Conservation (phyloP, 2,797 vertebrate genomes). For the Sebastes minor region DNA sequence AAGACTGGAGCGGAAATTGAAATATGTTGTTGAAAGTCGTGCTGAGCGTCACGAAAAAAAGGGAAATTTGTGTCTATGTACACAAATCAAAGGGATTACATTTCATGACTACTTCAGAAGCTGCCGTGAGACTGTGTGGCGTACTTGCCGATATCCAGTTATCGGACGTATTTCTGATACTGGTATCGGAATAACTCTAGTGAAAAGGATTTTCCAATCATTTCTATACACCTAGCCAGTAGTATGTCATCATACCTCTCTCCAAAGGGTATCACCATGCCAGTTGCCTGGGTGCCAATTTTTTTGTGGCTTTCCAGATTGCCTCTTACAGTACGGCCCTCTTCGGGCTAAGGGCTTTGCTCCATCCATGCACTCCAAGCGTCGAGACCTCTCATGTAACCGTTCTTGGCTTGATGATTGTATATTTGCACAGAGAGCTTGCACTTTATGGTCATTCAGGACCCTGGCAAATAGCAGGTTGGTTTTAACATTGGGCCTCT, state of each 20-base stretch:
- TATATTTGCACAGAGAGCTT: slow-evolving; percentile 57
- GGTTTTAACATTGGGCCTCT: slow-evolving; percentile 39
- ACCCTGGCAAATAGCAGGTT: slow-evolving; percentile 64
- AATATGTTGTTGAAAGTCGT: too few relatives aligned
- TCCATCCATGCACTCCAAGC: slow-evolving; percentile 52
- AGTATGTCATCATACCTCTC: slow-evolving; percentile 30
- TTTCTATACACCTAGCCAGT: slow-evolving; percentile 31
- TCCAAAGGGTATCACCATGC: slow-evolving; percentile 34
- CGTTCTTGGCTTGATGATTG: slow-evolving; percentile 58
- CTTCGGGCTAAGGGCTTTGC: slow-evolving; percentile 53
- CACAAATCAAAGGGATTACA: too few relatives aligned
- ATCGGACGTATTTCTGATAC: too few relatives aligned
- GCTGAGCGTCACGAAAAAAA: too few relatives aligned
- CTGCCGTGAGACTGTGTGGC: too few relatives aligned
- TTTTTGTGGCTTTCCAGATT: slow-evolving; percentile 34
- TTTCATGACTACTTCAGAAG: too few relatives aligned
- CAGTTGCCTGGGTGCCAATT: slow-evolving; percentile 33
- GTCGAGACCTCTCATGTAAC: slow-evolving; percentile 55
- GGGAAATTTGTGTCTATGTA: too few relatives aligned
- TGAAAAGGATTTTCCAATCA: slow-evolving; percentile 13
- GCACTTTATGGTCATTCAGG: slow-evolving; percentile 62
- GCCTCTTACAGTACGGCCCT: slow-evolving; percentile 31
- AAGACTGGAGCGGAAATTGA: too few relatives aligned
- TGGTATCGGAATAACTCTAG: too few relatives aligned
- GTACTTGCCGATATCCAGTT: too few relatives aligned